phyloP scores from a whole-genome alignment of 2,888 invertebrate genomes.

The Caenorhabditis sp. region DNA sequence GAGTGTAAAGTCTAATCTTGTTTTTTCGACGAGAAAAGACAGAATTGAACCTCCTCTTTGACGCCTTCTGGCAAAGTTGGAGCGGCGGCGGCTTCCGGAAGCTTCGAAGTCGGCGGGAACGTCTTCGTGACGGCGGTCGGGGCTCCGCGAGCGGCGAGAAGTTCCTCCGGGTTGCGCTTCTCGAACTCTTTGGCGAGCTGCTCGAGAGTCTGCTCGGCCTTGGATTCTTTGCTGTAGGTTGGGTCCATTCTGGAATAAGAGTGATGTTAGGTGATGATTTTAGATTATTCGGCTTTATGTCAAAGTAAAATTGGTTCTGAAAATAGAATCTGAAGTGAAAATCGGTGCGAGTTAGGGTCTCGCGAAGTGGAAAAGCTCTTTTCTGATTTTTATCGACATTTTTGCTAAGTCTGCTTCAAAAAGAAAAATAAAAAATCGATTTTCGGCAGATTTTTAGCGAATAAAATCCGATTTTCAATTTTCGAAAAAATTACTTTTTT shows the following conservation, averaged over 20 bases:
- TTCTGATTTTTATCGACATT: too few relatives aligned
- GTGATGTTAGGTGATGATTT: background rate
- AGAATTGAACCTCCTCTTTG: slow-evolving; percentile 18
- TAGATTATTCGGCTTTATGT: too few relatives aligned
- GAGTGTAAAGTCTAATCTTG: slow-evolving; percentile 10
- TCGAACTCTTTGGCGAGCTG: slow-evolving; percentile 7
- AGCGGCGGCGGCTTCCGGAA: background rate
- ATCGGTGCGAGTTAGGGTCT: too few relatives aligned
- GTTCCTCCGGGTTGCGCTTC: slow-evolving; percentile 16
- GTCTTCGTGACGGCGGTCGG: slow-evolving; percentile 8
- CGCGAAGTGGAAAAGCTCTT: too few relatives aligned
- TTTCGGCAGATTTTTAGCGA: too few relatives aligned
- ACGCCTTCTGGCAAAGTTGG: slow-evolving; percentile 5
- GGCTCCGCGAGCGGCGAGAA: slow-evolving; percentile 28
- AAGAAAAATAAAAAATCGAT: too few relatives aligned
- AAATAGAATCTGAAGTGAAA: too few relatives aligned
- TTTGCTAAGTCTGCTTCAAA: too few relatives aligned
- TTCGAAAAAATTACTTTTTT: too few relatives aligned
- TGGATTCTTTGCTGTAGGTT: slow-evolving; percentile 18
- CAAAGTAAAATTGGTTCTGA: too few relatives aligned
- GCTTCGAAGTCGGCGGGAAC: slow-evolving; percentile 20
- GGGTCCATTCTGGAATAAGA: background rate
- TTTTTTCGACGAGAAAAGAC: slow-evolving; percentile 24
- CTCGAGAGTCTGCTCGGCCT: slow-evolving; percentile 18
- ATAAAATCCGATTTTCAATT: too few relatives aligned